These are phyloP conservation scores for Helostoma temminkii DNA, from an alignment of 2,797 vertebrate species.

Conservation along the genomic window DNA sequence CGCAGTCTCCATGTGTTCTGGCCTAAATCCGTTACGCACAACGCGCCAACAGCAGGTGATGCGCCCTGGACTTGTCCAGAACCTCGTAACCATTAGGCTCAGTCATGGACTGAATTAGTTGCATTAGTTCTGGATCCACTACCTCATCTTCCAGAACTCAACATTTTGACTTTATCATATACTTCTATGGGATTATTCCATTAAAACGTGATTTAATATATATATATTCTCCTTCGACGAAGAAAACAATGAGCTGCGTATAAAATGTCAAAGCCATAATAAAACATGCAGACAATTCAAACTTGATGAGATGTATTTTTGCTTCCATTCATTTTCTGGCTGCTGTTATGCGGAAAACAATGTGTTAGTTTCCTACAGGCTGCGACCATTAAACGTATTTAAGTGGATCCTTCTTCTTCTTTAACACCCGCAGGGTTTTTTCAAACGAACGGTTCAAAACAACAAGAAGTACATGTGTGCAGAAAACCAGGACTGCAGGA, in stretches of 20 bases:
- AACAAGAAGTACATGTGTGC: slow-evolving; percentile 93
- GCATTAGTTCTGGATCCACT: not conserved
- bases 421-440: slow-evolving; percentile 87
- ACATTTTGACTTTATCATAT: no score
- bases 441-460: slow-evolving; percentile 96
- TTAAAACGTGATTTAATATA: no score
- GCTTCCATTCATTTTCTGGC: no score
- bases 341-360: not conserved
- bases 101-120: not conserved
- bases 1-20: not conserved
- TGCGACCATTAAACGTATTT: not conserved
- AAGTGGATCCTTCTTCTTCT: not conserved
- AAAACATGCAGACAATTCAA: no score
- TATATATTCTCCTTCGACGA: no score
- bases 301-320: no score
- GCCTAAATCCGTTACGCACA: not conserved
- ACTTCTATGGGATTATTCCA: no score
- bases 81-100: no score
- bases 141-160: no score
- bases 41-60: not conserved
- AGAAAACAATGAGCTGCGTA: no score
- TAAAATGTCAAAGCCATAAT: no score
- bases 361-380: no score
- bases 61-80: not conserved
- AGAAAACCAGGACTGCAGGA: slow-evolving; percentile 90